Evolutionary conservation across 2,797 vertebrate genomes (phyloP).

Genomic region (Falco novaeseelandiae): DNA sequence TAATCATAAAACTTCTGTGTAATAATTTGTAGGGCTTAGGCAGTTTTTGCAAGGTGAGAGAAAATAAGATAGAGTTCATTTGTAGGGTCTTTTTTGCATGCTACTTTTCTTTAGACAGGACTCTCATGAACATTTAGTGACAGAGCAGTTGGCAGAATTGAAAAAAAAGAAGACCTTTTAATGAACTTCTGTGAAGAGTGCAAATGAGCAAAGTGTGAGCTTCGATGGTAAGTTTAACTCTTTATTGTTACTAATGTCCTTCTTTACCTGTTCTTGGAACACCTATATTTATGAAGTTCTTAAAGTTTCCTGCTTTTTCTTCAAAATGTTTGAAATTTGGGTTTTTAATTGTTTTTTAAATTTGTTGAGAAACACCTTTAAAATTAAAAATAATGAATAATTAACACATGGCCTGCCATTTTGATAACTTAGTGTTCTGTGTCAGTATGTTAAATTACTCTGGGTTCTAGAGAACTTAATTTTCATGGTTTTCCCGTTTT

Average conservation of each 20-base stretch:
- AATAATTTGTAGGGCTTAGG: background rate
- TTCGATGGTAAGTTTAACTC: conserved; percentile 43
- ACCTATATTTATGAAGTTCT: background rate
- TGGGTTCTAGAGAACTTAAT: background rate
- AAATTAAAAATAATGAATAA: background rate
- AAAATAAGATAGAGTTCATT: background rate
- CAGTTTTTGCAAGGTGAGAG: background rate
- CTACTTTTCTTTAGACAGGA: background rate
- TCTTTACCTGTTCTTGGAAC: background rate
- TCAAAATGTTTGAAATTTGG: background rate
- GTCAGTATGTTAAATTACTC: background rate
- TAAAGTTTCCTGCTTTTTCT: background rate
- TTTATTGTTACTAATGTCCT: background rate
- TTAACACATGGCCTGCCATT: background rate
- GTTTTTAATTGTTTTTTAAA: background rate
- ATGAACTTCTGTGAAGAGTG: background rate
- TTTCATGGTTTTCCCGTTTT: background rate
- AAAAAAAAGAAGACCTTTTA: background rate
- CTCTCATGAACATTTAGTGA: background rate
- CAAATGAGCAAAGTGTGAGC: background rate
- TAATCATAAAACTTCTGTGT: background rate
- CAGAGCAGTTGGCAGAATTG: background rate
- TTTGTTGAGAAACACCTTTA: background rate
- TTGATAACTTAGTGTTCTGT: background rate
- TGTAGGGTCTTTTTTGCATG: background rate